A percentile compares a stretch with the other conserved stretches of the same genome.
Conservation (phyloP, 1,140 invertebrate genomes). For the Berghia stephanieae region DNA sequence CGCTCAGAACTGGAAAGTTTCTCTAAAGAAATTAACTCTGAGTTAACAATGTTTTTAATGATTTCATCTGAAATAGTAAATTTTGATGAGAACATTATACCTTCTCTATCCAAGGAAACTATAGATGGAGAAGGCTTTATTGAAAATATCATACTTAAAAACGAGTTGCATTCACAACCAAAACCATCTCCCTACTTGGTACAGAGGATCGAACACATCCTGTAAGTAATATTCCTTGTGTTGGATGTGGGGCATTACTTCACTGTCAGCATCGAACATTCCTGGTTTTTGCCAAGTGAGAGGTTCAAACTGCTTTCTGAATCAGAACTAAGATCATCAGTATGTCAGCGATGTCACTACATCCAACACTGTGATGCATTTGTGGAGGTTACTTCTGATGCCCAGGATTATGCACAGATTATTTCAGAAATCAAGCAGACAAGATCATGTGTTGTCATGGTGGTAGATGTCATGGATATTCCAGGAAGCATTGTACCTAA, state of each 20-base stretch:
- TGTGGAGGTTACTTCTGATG: conserved; percentile 88
- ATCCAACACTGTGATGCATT: conserved; percentile 84
- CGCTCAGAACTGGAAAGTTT: too few relatives aligned
- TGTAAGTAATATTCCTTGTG: conserved; percentile 71
- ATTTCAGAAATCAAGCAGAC: conserved; percentile 69
- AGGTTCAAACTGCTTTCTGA: conserved; percentile 74
- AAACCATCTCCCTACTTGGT: conserved; percentile 36
- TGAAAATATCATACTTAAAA: too few relatives aligned
- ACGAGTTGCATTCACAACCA: too few relatives aligned
- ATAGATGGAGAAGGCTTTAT: too few relatives aligned
- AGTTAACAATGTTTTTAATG: too few relatives aligned
- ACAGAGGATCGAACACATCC: conserved; percentile 54
- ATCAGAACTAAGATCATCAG: conserved; percentile 72
- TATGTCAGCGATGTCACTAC: conserved; percentile 93
- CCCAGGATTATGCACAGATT: conserved; percentile 74
- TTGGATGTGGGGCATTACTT: conserved; percentile 89
- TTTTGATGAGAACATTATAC: too few relatives aligned
- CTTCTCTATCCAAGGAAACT: too few relatives aligned
- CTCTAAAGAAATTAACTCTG: too few relatives aligned
- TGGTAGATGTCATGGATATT: conserved; percentile 92
- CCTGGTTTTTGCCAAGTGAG: conserved; percentile 79
- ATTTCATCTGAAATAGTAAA: too few relatives aligned
- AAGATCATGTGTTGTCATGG: conserved; percentile 78
- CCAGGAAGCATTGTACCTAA: conserved; percentile 80
- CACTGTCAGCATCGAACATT: conserved; percentile 79